phyloP scores from a whole-genome alignment of 2,888 invertebrate genomes.

The Listrodromus nycthemerus region DNA sequence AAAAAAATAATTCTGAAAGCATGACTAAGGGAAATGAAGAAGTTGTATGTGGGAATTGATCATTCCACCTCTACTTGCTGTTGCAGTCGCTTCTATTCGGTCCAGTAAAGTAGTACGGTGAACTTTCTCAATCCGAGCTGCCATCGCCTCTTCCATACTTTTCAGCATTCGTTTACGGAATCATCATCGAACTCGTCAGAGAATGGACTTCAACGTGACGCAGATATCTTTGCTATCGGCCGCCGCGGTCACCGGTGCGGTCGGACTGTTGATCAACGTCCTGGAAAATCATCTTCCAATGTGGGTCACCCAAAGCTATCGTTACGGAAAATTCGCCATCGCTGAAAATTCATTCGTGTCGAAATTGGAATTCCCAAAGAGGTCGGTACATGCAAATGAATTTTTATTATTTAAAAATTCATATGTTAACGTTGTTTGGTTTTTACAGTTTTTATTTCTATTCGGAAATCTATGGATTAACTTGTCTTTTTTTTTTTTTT shows the following conservation, averaged over 20 bases:
- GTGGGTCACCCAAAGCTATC: constrained; percentile 88
- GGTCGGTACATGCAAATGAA: constrained; percentile 77
- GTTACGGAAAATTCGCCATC: constrained; percentile 91
- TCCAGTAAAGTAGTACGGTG: not conserved
- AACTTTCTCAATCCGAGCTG: constrained; percentile 58
- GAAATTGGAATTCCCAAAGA: constrained; percentile 90
- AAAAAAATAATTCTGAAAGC: not conserved
- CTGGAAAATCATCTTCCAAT: constrained; percentile 89
- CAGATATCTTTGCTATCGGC: constrained; percentile 75
- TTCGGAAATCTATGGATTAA: not conserved
- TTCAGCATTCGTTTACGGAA: not conserved
- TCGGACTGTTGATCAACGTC: constrained; percentile 88
- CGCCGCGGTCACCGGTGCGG: constrained; percentile 83
- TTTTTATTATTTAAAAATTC: constrained; percentile 11
- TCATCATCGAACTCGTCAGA: constrained; percentile 5
- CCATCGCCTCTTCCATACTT: constrained; percentile 12
- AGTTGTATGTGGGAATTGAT: not conserved
- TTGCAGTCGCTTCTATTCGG: constrained; percentile 40
- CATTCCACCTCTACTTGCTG: constrained; percentile 31
- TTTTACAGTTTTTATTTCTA: not conserved
- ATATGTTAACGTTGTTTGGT: constrained; percentile 2
- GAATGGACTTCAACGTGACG: constrained; percentile 78
- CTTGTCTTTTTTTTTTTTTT: constrained; percentile 75
- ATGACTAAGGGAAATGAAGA: not conserved
- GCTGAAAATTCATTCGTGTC: constrained; percentile 83